Evolutionary conservation across 2,888 invertebrate genomes (phyloP), one percentile per base, ranked within the genome.

Genomic region (Theretra japonica): DNA sequence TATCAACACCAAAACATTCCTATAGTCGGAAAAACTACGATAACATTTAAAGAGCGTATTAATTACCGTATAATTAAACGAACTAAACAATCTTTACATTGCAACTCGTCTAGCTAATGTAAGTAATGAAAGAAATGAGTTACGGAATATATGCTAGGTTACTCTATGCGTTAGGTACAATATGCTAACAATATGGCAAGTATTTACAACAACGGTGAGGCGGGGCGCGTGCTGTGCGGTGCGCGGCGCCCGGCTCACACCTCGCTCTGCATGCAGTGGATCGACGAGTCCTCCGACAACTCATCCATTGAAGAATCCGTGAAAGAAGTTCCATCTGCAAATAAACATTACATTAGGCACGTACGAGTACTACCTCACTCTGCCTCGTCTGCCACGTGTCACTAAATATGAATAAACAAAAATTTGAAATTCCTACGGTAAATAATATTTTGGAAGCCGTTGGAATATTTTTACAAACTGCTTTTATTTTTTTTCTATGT

Each of bases 271-370:
- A 97, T 97, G 90, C 97, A 97, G 86, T 97, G 97, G 87, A 97
- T 96, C 78, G 97, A 96, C n/a, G 97, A 97, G 84, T 98, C 97
- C 89, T 97, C 97, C 2, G 97, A 97, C 59, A 97, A 93, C 86
- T 98, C 97, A 92, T 98, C 97, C 95, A 97, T 95, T 70, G 97
- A 97, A 76, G 97, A 97, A 90, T 97, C 97, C 95, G 95, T 89
- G 94, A 95, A 90, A 78, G 93, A 93, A 77, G 91, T 91, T 77
- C 94, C 94, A 85, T 94, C 94, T 94, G 92, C 56, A 87, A 78
- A 72, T 21, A 23, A 56, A 19, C 48, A 48, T 19, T 17, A 62
- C 68, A 62, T 41, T 21, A 56, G 0, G 15, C 68, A 65, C 11
- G 8, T 65, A 50, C 25, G 0, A 28, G 11, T 19, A 25, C 65